phyloP scores from a whole-genome alignment of 2,888 invertebrate genomes.

The Rosalia funebris region DNA sequence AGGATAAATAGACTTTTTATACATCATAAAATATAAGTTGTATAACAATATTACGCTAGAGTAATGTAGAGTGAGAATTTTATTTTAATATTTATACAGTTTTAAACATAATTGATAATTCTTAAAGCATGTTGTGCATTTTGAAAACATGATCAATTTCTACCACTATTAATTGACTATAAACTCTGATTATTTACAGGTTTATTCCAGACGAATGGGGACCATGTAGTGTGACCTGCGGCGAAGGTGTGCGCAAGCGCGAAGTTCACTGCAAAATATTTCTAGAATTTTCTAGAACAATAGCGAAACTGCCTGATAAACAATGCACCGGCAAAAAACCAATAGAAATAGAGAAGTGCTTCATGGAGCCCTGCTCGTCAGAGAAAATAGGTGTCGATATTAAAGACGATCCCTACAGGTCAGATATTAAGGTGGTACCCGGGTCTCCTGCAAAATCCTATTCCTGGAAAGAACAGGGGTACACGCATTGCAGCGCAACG shows the following conservation, averaged over 20 bases:
- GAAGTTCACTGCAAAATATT: slow-evolving; percentile 95
- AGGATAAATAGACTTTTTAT: too few species aligned
- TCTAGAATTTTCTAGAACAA: slow-evolving; percentile 89
- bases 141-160: slow-evolving; percentile 1
- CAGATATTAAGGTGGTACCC: slow-evolving; percentile 48
- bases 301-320: slow-evolving; percentile 86
- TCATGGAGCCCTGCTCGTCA: slow-evolving; percentile 78
- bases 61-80: background rate
- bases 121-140: slow-evolving; percentile 30
- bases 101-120: background rate
- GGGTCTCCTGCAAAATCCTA: slow-evolving; percentile 78
- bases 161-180: background rate
- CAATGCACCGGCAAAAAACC: slow-evolving; percentile 91
- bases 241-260: slow-evolving; percentile 86
- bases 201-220: slow-evolving; percentile 95
- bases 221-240: slow-evolving; percentile 86
- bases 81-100: background rate
- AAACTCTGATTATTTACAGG: slow-evolving; percentile 66
- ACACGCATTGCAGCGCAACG: slow-evolving; percentile 92
- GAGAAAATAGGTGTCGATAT: slow-evolving; percentile 63
- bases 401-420: slow-evolving; percentile 64
- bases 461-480: slow-evolving; percentile 90
- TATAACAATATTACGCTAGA: too few species aligned
- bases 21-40: too few species aligned
- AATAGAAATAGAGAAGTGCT: slow-evolving; percentile 81